Percentiles rank a stretch among this genome's conserved stretches.
These are phyloP conservation scores for Polia nebulosa DNA, from an alignment of 2,888 invertebrate genomes.

Conservation along the genomic window DNA sequence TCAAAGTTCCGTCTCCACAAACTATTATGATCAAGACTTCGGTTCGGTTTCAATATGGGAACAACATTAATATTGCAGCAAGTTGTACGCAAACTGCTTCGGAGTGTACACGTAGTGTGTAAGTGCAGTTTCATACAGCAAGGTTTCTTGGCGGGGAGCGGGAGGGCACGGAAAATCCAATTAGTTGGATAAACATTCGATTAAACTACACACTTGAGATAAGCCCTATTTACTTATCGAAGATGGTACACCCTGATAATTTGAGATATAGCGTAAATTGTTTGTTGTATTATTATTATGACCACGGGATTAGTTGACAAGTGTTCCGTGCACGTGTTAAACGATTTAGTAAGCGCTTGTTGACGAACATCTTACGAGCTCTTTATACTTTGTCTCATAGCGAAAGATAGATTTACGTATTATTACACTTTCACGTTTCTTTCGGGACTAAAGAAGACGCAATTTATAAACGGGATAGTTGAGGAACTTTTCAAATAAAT, in stretches of 20 bases:
- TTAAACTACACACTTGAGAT: constrained; percentile 81
- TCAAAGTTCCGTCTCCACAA: constrained; percentile 46
- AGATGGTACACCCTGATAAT: constrained; percentile 74
- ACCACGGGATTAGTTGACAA: constrained; percentile 52
- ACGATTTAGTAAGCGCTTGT: constrained; percentile 2
- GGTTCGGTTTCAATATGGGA: constrained; percentile 66
- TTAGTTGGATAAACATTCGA: constrained; percentile 86
- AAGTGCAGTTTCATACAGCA: constrained; percentile 76
- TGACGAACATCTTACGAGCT: constrained; percentile 3
- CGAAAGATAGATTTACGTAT: constrained; percentile 1
- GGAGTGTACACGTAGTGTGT: constrained; percentile 63
- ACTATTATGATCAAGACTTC: constrained; percentile 64
- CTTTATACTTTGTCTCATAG: neutral
- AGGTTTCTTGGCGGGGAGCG: constrained; percentile 62
- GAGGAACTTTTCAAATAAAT: constrained; percentile 50
- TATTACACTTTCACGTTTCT: constrained; percentile 7
- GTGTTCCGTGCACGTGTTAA: constrained; percentile 32
- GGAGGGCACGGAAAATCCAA: constrained; percentile 80
- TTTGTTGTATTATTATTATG: constrained; percentile 62
- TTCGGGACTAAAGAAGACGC: constrained; percentile 24
- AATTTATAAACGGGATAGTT: constrained; percentile 38
- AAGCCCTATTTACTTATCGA: constrained; percentile 80
- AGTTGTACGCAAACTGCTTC: constrained; percentile 70
- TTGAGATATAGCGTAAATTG: constrained; percentile 72
- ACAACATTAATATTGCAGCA: constrained; percentile 77